phyloP scores from a whole-genome alignment of 2,797 vertebrate genomes.

The Tangara arthus region DNA sequence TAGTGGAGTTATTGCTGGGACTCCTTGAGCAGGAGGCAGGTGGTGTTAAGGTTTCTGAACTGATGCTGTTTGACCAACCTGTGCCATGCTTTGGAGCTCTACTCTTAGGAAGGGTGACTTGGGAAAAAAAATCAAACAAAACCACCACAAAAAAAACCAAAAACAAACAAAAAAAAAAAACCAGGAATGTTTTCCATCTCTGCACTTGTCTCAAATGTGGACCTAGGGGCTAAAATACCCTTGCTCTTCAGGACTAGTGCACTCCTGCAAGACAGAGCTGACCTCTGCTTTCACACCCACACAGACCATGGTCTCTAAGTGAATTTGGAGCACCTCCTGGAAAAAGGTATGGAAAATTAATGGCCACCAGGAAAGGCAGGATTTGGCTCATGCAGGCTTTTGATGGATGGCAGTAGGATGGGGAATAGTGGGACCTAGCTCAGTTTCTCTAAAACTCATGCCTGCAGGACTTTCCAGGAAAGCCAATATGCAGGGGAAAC shows the following conservation, averaged over 20 bases:
- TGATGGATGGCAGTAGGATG: neutral
- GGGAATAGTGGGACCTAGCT: neutral
- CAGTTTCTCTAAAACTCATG: neutral
- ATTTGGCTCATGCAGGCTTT: neutral
- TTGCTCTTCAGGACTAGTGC: neutral
- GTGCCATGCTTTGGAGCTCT: neutral
- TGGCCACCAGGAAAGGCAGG: accelerated
- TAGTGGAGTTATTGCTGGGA: neutral
- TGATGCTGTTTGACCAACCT: neutral
- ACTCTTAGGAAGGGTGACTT: neutral
- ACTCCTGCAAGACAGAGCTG: neutral
- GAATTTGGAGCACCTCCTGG: neutral
- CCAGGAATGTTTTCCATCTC: neutral
- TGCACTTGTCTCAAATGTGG: neutral
- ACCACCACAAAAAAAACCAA: neutral
- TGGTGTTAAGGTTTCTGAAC: neutral
- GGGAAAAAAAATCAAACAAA: neutral
- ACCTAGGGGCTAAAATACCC: neutral
- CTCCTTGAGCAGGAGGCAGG: neutral
- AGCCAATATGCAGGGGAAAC: neutral
- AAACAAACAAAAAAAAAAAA: neutral
- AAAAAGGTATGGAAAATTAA: neutral
- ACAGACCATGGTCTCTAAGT: neutral
- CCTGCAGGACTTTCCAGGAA: neutral
- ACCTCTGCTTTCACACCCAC: neutral